Evolutionary conservation across 2,888 invertebrate species (phyloP).

Genomic region (Ferdinandea cuprea): DNA sequence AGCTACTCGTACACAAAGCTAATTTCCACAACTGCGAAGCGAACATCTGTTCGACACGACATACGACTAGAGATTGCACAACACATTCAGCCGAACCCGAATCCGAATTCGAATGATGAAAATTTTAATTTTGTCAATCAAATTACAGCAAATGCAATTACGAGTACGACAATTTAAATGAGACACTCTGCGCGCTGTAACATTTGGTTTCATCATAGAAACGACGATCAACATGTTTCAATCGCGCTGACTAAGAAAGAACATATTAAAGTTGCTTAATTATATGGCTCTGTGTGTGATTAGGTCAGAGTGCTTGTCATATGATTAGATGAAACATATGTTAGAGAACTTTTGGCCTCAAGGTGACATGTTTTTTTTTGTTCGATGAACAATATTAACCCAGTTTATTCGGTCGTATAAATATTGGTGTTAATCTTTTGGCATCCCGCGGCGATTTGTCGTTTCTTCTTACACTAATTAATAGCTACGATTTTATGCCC

Average conservation of each 20-base stretch:
- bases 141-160: not conserved
- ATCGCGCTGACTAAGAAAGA: not conserved
- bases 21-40: not conserved
- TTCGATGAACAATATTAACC: too few species aligned
- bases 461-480: not conserved
- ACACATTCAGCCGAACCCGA: not conserved
- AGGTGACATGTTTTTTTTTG: too few species aligned
- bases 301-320: not conserved
- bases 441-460: not conserved
- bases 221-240: not conserved
- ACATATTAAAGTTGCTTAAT: not conserved
- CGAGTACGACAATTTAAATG: not conserved
- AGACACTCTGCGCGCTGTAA: not conserved
- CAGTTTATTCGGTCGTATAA: too few species aligned
- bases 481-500: not conserved
- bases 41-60: not conserved
- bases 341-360: not conserved
- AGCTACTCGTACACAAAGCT: not conserved
- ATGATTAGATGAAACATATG: not conserved
- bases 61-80: not conserved
- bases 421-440: too few species aligned
- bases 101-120: too few species aligned
- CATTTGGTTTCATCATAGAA: not conserved
- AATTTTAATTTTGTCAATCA: constrained; percentile 2
- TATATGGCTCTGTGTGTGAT: not conserved